A percentile compares a stretch with the other conserved stretches of the same genome.
Evolutionary conservation across 2,113 vertebrate species (phyloP).

Genomic region (Hydropotes inermis): DNA sequence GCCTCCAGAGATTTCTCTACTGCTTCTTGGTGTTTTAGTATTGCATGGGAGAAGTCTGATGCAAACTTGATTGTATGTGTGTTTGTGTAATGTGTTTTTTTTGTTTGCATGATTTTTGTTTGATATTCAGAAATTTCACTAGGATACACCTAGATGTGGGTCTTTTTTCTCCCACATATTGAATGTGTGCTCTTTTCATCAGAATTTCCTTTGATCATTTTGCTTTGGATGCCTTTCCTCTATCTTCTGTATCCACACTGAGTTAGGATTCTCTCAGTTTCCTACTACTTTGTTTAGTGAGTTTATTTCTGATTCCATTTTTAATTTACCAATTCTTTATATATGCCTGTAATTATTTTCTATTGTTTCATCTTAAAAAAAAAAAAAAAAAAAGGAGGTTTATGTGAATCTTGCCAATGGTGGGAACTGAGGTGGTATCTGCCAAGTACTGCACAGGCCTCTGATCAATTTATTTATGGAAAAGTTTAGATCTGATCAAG

Average conservation of each 20-base stretch:
- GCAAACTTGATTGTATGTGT: not conserved
- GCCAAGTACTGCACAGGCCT: not conserved
- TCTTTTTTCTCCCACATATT: not conserved
- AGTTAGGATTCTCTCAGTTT: constrained; percentile 12
- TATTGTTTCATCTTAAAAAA: not conserved
- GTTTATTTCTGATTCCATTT: not conserved
- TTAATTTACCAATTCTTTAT: not conserved
- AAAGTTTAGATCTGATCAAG: not conserved
- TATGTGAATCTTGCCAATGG: not conserved
- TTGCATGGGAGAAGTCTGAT: not conserved
- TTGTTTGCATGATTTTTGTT: not conserved
- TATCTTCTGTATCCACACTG: not conserved
- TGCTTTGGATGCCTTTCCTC: not conserved
- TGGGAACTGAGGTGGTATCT: not conserved
- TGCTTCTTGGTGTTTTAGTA: constrained; percentile 9
- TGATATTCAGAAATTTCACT: not conserved
- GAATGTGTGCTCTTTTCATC: not conserved
- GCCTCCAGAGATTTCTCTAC: not conserved
- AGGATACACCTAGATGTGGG: not conserved
- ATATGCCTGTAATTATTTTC: not conserved
- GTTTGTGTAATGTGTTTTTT: not conserved
- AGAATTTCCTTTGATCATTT: not conserved
- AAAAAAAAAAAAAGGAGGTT: not conserved
- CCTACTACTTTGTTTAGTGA: not conserved
- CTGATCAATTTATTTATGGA: not conserved